Base-by-base conservation (phyloP, 1,140 invertebrate genomes). In the Cepaea nemoralis region DNA sequence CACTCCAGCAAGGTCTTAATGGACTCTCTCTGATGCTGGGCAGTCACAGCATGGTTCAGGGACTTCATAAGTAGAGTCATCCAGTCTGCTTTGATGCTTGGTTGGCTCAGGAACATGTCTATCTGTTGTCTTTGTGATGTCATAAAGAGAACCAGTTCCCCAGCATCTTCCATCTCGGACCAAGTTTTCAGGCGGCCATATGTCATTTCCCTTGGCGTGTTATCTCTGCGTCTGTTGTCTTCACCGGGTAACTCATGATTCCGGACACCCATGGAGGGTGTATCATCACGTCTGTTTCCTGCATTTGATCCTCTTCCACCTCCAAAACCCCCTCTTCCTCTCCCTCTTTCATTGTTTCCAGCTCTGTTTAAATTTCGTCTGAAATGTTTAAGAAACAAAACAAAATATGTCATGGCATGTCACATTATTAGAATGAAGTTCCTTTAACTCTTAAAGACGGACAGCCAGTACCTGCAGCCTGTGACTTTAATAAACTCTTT, bases 181-280 rank as follows among this genome's bases (percentile, higher is more conserved):
- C 73, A 75, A 12, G 2, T n/a, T 33, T 75, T 75, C 22, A 75
- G 42, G 31, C 75, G 48, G 75, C 75, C 71, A 31, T 74, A 74
- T 2, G 6, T 50, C 71, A 74, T 74, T 19, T 2, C 3, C 59
- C 16, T 63, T 31, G 59, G 59, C 6, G 59, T 31, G 33, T 63
- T 0, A 63, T 63, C 59, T 31, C 12, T 40, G 2, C 31, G 27
- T n/a, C n/a, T n/a, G n/a, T n/a, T n/a, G n/a, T n/a, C 50, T 55
- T 16, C 50, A n/a, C n/a, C n/a, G n/a, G n/a, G n/a, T n/a, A n/a
- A n/a, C n/a, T n/a, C n/a, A n/a, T n/a, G n/a, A n/a, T n/a, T n/a
- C n/a, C n/a, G n/a, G n/a, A n/a, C n/a, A n/a, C n/a, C n/a, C n/a
- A n/a, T n/a, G n/a, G n/a, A n/a, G 22, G 2, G 2, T 14, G n/a